Evolutionary conservation across 2,888 invertebrate species (phyloP), one percentile per base, ranked within the genome.

Genomic region (Apotomis turbidana): DNA sequence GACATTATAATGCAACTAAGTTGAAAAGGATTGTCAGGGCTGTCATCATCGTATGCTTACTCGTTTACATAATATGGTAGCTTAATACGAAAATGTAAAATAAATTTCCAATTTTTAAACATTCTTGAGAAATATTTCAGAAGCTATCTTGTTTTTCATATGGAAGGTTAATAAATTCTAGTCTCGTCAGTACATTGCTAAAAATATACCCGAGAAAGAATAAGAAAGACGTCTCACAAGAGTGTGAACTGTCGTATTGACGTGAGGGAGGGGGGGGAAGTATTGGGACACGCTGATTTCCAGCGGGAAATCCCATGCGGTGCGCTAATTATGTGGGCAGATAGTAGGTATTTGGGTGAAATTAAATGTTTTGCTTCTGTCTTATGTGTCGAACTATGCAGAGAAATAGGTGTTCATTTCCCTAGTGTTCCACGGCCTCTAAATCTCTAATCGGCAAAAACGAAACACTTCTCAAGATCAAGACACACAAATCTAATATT

Each of bases 291-390:
- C 44, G 38, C 55, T 44, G 64, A 64, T 64, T 64, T 64, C 64
- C 64, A 55, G 3, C n/a, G 55, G 55, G 64, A 49, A 10, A 13
- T 10, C 6, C 13, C 6, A 36, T 8, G 10, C 12, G 12, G 44
- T 41, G 13, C 41, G 63, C 12, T 64, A 55, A 64, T 64, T 54
- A 44, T 46, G 64, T 41, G 54, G 8, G 5, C 9, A 64, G 54
- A 64, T 64, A 27, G 46, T n/a, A n/a, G n/a, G n/a, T 49, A 15
- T 64, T 41, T 41, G 52, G 5, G 8, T 15, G 15, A 15, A 54
- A 44, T 27, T 44, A 63, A 54, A 44, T 55, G 44, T 64, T 64
- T 64, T 44, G 64, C 55, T 64, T 64, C 44, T 52, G 44, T 55
- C 27, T 55, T n/a, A 10, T 57, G 12, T 36, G 12, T 36, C 57